Conservation (phyloP, 2,113 vertebrate genomes). For the Phrynocephalus versicolor region DNA sequence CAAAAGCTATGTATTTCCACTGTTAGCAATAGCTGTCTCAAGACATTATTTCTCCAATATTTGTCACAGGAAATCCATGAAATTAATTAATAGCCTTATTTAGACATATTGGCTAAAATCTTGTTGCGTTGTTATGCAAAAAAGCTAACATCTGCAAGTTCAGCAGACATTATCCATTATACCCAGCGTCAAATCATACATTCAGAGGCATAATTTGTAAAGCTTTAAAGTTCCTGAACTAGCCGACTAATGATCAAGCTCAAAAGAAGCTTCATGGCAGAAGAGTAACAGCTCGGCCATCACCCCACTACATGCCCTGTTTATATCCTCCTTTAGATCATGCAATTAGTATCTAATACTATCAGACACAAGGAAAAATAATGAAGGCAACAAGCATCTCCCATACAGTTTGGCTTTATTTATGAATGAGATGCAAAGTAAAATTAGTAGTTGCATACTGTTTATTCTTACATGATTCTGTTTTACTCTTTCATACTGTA, state of each 20-base stretch:
- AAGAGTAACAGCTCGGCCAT: neutral
- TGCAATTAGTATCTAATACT: neutral
- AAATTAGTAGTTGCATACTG: neutral
- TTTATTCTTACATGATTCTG: neutral
- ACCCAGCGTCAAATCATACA: too few relatives aligned
- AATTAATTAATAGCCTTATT: neutral
- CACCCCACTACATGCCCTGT: neutral
- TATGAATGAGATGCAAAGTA: neutral
- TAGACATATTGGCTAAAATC: neutral
- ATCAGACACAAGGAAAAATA: too few relatives aligned
- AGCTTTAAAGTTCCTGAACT: neutral
- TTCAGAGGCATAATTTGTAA: neutral
- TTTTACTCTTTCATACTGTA: too few relatives aligned
- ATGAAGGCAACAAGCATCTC: neutral
- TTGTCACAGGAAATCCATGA: neutral
- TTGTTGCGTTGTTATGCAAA: too few relatives aligned
- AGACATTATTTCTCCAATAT: neutral
- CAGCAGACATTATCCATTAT: too few relatives aligned
- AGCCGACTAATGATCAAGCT: neutral
- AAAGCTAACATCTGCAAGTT: too few relatives aligned
- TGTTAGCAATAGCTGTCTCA: too few relatives aligned
- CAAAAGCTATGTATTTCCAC: neutral
- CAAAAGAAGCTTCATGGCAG: neutral
- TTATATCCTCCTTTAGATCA: neutral
- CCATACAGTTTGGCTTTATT: neutral